These are phyloP conservation scores for Holacanthella duospinosa DNA, from an alignment of 2,888 invertebrate genomes.

Conservation along the genomic window DNA sequence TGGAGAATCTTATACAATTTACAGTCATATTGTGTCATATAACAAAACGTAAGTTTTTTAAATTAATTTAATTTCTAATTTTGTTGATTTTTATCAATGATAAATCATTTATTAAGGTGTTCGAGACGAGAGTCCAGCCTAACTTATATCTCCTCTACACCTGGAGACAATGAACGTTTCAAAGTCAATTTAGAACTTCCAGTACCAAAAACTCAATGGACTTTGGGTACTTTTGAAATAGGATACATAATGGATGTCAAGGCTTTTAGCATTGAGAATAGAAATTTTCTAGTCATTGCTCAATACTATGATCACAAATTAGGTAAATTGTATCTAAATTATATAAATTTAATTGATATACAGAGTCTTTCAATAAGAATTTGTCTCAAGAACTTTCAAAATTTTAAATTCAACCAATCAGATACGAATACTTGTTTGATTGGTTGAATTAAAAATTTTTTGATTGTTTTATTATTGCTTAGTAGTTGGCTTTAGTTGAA, in stretches of 20 bases:
- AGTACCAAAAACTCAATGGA: neutral
- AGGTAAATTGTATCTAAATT: constrained; percentile 9
- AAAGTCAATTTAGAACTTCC: neutral
- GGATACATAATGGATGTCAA: constrained; percentile 30
- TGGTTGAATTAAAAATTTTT: too few relatives aligned
- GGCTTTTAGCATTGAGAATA: constrained; percentile 18
- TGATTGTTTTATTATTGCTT: too few relatives aligned
- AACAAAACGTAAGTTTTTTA: constrained; percentile 24
- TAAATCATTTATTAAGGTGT: constrained; percentile 7
- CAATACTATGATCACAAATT: constrained; percentile 21
- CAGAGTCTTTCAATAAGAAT: too few relatives aligned
- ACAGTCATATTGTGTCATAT: constrained; percentile 21
- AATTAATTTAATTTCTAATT: neutral
- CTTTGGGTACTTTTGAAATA: constrained; percentile 5
- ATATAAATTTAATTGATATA: too few relatives aligned
- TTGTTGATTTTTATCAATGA: neutral
- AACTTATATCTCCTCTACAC: neutral
- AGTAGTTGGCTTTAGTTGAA: too few relatives aligned
- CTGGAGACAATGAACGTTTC: neutral
- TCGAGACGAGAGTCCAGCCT: neutral
- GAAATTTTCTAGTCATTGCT: constrained; percentile 26
- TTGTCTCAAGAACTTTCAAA: too few relatives aligned
- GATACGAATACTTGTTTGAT: too few relatives aligned
- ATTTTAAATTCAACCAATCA: too few relatives aligned
- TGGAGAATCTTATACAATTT: constrained; percentile 17